A percentile compares a stretch with the other conserved stretches of the same genome.
These are phyloP conservation scores for Anniella stebbinsi DNA, from an alignment of 2,797 vertebrate genomes.

Conservation along the genomic window DNA sequence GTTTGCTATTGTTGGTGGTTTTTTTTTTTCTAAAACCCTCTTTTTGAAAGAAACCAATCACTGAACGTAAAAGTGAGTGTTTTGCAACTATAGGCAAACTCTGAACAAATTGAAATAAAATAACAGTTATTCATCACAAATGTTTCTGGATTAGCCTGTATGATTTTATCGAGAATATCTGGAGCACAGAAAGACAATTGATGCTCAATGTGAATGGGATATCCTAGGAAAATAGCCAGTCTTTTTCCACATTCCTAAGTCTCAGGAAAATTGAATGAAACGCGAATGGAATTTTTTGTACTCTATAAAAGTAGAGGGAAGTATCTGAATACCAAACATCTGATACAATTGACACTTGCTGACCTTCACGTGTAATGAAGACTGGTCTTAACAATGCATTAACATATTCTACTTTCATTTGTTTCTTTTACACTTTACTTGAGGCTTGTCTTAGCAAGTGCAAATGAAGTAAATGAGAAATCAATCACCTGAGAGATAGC, in stretches of 20 bases:
- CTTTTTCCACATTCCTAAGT: neutral
- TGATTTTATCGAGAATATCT: neutral
- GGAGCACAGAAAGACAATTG: slow-evolving; percentile 27
- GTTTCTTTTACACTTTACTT: slow-evolving; percentile 32
- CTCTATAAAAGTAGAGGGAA: slow-evolving; percentile 7
- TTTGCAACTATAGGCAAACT: neutral
- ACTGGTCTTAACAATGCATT: slow-evolving; percentile 34
- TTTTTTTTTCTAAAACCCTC: neutral
- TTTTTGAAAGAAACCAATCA: neutral
- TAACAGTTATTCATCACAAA: neutral
- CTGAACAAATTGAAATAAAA: neutral
- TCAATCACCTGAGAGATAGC: neutral
- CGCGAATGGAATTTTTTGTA: slow-evolving; percentile 11
- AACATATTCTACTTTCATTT: slow-evolving; percentile 30
- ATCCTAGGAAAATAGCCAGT: slow-evolving; percentile 8
- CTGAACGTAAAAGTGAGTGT: neutral
- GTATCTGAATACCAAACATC: slow-evolving; percentile 21
- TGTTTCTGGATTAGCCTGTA: neutral
- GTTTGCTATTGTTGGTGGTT: neutral
- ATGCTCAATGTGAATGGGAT: slow-evolving; percentile 18
- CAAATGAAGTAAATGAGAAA: slow-evolving; percentile 32
- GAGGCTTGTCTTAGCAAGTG: slow-evolving; percentile 15
- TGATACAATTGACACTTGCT: slow-evolving; percentile 13
- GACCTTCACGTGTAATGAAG: slow-evolving; percentile 52
- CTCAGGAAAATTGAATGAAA: slow-evolving; percentile 27